These are phyloP conservation scores for Pontoporia blainvillei DNA, from an alignment of 2,113 vertebrate species.

Conservation along the genomic window DNA sequence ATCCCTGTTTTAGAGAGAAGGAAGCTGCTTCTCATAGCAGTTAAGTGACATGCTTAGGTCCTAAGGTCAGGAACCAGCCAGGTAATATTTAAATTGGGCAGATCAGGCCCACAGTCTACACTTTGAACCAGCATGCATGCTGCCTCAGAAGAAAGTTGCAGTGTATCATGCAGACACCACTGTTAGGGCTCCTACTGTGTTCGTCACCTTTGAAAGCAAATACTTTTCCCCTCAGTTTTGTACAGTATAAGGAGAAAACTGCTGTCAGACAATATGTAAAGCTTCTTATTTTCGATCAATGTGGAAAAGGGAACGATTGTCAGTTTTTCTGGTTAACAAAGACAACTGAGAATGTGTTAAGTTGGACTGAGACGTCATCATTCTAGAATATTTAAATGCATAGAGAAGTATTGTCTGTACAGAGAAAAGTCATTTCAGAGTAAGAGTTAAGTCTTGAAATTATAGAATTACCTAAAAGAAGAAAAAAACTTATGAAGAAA, in stretches of 20 bases:
- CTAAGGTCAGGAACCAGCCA: background rate
- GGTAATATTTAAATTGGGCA: background rate
- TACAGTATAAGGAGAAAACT: background rate
- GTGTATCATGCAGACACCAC: too few relatives aligned
- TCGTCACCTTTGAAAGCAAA: background rate
- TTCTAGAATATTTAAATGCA: background rate
- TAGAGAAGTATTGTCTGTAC: background rate
- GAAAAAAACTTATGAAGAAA: background rate
- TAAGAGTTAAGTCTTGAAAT: background rate
- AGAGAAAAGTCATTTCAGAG: background rate
- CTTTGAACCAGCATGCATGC: rapidly evolving
- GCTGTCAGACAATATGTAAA: background rate
- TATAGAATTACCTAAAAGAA: background rate
- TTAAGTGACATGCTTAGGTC: background rate
- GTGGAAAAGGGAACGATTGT: background rate
- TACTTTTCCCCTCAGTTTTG: background rate
- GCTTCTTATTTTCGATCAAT: background rate
- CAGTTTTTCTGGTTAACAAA: background rate
- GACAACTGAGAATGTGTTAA: background rate
- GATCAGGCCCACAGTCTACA: rapidly evolving
- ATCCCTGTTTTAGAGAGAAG: background rate
- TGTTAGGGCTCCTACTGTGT: rapidly evolving
- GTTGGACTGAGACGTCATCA: background rate
- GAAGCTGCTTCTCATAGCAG: background rate
- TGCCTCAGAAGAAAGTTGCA: background rate